Evolutionary conservation across 2,797 vertebrate genomes (phyloP).

Genomic region (Gymnocypris eckloni): DNA sequence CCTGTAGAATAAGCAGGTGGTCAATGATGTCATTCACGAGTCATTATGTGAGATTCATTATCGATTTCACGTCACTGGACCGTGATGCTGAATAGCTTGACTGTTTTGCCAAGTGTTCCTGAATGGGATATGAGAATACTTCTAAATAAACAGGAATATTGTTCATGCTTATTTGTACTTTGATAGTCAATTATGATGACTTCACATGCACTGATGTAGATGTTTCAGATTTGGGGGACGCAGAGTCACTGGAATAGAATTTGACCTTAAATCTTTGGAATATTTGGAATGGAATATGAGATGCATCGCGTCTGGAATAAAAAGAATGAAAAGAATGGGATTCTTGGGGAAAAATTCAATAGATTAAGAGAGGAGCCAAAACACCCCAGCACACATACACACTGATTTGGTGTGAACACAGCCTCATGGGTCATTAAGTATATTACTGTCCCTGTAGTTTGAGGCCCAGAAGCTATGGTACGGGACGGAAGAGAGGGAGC

Average conservation of each 20-base stretch:
- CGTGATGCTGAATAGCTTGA: constrained; percentile 6
- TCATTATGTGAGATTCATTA: constrained; percentile 8
- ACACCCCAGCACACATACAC: background rate
- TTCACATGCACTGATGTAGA: background rate
- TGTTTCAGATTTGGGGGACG: background rate
- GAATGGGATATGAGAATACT: background rate
- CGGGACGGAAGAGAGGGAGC: background rate
- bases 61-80: constrained; percentile 26
- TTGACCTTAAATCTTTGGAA: constrained; percentile 34
- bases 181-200: background rate
- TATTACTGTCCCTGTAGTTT: background rate
- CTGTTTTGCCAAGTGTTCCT: background rate
- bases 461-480: background rate
- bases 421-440: constrained; percentile 14
- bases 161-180: background rate
- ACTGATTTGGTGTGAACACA: background rate
- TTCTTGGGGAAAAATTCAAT: background rate
- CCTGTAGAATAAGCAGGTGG: background rate
- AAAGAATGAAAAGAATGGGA: constrained; percentile 56
- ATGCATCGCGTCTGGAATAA: constrained; percentile 39
- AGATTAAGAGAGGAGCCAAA: constrained; percentile 22
- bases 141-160: background rate
- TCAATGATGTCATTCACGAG: no score
- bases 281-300: constrained; percentile 45
- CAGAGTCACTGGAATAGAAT: constrained; percentile 24